Conservation (phyloP, 2,113 vertebrate species). For the Halichoerus grypus region DNA sequence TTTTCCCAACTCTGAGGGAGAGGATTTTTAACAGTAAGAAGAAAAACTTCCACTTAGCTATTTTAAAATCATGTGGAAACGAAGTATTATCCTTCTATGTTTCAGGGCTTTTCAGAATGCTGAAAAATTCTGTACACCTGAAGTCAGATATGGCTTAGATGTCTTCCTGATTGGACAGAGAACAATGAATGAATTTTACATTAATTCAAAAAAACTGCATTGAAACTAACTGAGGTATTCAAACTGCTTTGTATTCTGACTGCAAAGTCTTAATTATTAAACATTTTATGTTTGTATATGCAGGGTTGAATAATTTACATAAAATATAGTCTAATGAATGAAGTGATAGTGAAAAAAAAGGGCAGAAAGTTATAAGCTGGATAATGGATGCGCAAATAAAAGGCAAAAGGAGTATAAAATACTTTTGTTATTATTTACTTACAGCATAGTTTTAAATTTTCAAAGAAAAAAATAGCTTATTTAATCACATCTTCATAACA, state of each 20-base stretch:
- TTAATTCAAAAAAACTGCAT: background rate
- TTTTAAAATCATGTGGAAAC: background rate
- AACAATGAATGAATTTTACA: conserved; percentile 5
- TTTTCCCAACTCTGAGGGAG: background rate
- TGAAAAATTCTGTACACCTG: background rate
- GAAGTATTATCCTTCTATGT: conserved; percentile 31
- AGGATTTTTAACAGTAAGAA: background rate
- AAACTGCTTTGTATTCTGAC: background rate
- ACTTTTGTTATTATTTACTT: background rate
- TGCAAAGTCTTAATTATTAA: conserved; percentile 27
- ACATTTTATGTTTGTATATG: background rate
- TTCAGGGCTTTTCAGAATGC: conserved; percentile 9
- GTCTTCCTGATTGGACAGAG: background rate
- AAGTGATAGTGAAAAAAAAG: background rate
- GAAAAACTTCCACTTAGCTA: background rate
- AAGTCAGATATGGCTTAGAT: conserved; percentile 42
- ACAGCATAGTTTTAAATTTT: conserved; percentile 31
- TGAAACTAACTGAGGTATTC: background rate
- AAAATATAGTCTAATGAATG: background rate
- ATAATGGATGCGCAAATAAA: background rate
- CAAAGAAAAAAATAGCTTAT: conserved; percentile 1
- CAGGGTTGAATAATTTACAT: conserved; percentile 33
- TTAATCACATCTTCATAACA: background rate
- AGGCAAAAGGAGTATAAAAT: background rate
- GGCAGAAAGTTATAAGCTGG: background rate